phyloP scores from a whole-genome alignment of 2,113 vertebrate genomes.

The Puntigrus tetrazona region DNA sequence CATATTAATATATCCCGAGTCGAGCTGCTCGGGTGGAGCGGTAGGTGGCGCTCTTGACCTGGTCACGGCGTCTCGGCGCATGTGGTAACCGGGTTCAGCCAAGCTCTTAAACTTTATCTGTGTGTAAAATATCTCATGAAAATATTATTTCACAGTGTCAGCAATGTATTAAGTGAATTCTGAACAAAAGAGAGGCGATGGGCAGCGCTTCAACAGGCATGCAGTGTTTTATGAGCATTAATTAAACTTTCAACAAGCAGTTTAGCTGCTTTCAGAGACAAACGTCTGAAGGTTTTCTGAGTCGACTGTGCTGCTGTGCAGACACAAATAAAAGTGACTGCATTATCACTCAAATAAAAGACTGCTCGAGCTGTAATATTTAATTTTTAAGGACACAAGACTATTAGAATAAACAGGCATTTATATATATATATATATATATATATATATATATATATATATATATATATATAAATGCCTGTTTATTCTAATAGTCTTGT shows the following conservation, averaged over 20 bases:
- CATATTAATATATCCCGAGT: too few relatives aligned
- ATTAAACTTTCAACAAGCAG: conserved; percentile 19
- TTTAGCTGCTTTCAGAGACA: not conserved
- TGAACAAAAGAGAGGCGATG: not conserved
- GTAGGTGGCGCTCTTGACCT: conserved; percentile 58
- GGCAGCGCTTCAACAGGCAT: not conserved
- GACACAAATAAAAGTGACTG: not conserved
- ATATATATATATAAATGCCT: too few relatives aligned
- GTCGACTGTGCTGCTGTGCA: not conserved
- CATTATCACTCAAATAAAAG: not conserved
- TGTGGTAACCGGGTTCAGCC: conserved; percentile 16
- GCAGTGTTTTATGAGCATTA: not conserved
- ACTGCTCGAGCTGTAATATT: too few relatives aligned
- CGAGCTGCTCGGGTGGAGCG: too few relatives aligned
- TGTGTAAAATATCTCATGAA: conserved; percentile 44
- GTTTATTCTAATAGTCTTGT: too few relatives aligned
- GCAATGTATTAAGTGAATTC: not conserved
- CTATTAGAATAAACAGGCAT: too few relatives aligned
- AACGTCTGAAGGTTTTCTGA: not conserved
- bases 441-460: too few relatives aligned
- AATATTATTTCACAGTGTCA: conserved; percentile 23
- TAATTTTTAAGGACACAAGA: too few relatives aligned
- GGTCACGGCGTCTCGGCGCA: not conserved
- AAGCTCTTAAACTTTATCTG: conserved; percentile 38
- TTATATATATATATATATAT: too few relatives aligned